phyloP scores from a whole-genome alignment of 2,888 invertebrate species.

The Notodromas monacha region DNA sequence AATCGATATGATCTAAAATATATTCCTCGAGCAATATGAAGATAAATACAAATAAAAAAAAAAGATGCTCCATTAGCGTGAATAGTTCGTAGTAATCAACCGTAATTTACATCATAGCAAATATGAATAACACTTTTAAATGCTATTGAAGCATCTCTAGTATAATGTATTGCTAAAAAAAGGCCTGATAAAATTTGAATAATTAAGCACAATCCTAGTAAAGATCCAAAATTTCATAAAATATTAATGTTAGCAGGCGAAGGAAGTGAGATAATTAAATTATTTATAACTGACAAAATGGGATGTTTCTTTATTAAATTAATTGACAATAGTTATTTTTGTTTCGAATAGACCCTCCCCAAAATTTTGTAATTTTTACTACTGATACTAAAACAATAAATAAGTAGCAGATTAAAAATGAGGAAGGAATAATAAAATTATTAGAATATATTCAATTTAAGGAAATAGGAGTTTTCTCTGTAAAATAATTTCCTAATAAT shows the following conservation, averaged over 20 bases:
- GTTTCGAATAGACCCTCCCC: constrained; percentile 22
- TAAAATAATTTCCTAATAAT: constrained; percentile 6
- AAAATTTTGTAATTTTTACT: constrained; percentile 25
- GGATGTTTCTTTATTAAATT: constrained; percentile 12
- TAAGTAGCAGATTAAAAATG: constrained; percentile 18
- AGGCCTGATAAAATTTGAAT: constrained; percentile 32
- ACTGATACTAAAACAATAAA: constrained; percentile 25
- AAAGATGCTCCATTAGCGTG: constrained; percentile 37
- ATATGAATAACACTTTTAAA: constrained; percentile 33
- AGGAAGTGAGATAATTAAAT: constrained; percentile 25
- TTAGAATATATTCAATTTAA: constrained; percentile 15
- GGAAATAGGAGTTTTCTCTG: constrained; percentile 15
- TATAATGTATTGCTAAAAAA: constrained; percentile 34
- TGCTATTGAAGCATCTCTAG: constrained; percentile 26
- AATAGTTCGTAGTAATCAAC: constrained; percentile 28
- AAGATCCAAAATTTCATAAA: constrained; percentile 34
- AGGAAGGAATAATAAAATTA: constrained; percentile 10
- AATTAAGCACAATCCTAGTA: constrained; percentile 27
- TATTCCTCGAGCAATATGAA: constrained; percentile 24
- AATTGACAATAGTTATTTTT: constrained; percentile 12
- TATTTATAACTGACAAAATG: constrained; percentile 24
- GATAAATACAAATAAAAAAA: constrained; percentile 33
- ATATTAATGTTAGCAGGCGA: constrained; percentile 26
- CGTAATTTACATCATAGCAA: constrained; percentile 32
- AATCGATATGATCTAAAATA: constrained; percentile 18